Evolutionary conservation across 2,797 vertebrate genomes (phyloP).

Genomic region (Cottoperca gobio): DNA sequence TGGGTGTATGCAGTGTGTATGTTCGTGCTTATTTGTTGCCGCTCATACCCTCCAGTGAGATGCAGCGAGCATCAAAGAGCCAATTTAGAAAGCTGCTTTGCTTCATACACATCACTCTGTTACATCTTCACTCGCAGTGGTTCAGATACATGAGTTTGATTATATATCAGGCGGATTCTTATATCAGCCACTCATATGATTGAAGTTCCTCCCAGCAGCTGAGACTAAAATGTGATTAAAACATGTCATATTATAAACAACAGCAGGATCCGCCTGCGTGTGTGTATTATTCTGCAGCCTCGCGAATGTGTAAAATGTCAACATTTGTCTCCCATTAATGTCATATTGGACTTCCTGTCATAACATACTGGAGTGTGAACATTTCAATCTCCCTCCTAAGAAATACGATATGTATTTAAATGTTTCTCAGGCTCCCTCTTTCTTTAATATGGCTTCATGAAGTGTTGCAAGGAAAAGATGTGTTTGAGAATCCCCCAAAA

Average conservation of each 20-base stretch:
- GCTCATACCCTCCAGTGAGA: constrained; percentile 58
- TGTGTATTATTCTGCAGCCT: constrained; percentile 1
- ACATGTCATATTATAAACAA: constrained; percentile 10
- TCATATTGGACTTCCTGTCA: constrained; percentile 6
- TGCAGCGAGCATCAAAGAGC: constrained; percentile 68
- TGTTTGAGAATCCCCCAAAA: background rate
- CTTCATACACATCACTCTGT: constrained; percentile 28
- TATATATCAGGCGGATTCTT: constrained; percentile 37
- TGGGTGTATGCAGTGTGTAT: constrained; percentile 17
- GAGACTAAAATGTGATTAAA: constrained; percentile 21
- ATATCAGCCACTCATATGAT: background rate
- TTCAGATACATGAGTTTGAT: constrained; percentile 37
- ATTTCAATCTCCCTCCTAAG: constrained; percentile 5
- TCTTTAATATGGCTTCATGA: background rate
- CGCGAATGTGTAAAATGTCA: constrained; percentile 3
- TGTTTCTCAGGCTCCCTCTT: constrained; percentile 5
- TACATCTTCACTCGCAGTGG: constrained; percentile 19
- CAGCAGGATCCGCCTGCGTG: background rate
- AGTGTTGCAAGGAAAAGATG: background rate
- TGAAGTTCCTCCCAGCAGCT: constrained; percentile 20
- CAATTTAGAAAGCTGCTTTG: constrained; percentile 61
- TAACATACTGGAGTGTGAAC: background rate
- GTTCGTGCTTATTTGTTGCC: constrained; percentile 43
- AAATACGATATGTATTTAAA: background rate
- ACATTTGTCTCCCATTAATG: background rate